A percentile compares a stretch with the other conserved stretches of the same genome.
Conservation (phyloP, 2,797 vertebrate genomes). For the Tamandua tetradactyla region DNA sequence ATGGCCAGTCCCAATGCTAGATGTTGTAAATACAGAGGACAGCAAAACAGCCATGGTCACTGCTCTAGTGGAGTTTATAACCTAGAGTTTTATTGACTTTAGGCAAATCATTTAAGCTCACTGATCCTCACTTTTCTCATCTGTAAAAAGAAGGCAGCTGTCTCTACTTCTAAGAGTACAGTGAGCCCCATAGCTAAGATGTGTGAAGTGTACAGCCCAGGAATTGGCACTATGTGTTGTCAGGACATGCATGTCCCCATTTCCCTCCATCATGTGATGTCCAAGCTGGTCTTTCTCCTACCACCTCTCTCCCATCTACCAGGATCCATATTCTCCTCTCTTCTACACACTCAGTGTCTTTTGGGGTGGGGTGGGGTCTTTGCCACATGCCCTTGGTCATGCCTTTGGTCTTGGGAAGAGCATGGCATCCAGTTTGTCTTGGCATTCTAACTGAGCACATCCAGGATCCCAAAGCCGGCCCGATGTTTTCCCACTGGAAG, state of each 20-base stretch:
- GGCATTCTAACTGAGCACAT: background rate
- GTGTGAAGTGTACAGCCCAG: background rate
- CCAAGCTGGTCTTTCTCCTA: background rate
- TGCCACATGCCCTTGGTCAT: background rate
- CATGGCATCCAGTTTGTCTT: background rate
- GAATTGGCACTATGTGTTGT: background rate
- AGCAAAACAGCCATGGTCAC: background rate
- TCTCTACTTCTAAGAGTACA: background rate
- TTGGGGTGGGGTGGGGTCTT: background rate
- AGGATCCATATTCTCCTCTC: background rate
- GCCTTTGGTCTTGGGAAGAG: background rate
- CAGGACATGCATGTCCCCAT: background rate
- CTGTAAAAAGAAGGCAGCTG: background rate
- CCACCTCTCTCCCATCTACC: background rate
- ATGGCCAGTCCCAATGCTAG: too few species aligned
- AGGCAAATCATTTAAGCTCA: background rate
- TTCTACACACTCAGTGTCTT: background rate
- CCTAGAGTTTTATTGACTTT: background rate
- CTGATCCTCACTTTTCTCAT: background rate
- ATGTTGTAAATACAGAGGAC: background rate
- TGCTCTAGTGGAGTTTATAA: background rate
- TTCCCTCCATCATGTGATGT: background rate
- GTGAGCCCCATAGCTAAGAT: background rate
- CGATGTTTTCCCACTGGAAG: background rate
- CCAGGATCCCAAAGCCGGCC: background rate